These are phyloP conservation scores for Ischnura elegans DNA, from an alignment of 2,888 invertebrate species.

Conservation along the genomic window DNA sequence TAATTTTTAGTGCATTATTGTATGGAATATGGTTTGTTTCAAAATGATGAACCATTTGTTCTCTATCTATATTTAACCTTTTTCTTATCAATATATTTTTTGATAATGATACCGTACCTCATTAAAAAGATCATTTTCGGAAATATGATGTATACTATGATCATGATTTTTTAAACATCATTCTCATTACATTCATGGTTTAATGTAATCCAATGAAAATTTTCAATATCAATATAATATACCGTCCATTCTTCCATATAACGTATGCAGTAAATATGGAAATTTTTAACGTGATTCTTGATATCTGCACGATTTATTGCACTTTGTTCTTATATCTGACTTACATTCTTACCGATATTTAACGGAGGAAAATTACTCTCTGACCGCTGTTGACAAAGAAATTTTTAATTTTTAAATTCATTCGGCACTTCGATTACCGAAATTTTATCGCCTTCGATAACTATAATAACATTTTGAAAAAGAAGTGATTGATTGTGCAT, in stretches of 20 bases:
- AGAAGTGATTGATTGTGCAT: background rate
- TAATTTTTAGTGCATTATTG: background rate
- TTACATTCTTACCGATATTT: background rate
- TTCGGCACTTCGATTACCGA: background rate
- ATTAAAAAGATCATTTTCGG: constrained; percentile 10
- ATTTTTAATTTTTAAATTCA: background rate
- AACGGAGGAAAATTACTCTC: background rate
- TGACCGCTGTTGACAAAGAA: background rate
- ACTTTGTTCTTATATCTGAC: background rate
- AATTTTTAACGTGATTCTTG: background rate
- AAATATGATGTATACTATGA: background rate
- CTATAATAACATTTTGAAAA: background rate
- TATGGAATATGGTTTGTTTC: constrained; percentile 1
- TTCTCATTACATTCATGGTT: background rate
- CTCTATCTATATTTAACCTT: background rate
- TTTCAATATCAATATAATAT: background rate
- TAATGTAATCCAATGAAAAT: constrained; percentile 17
- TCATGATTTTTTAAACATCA: background rate
- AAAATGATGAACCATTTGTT: background rate
- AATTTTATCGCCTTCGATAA: background rate
- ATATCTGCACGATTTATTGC: background rate
- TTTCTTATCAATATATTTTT: background rate
- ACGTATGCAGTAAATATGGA: background rate
- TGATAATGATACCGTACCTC: background rate
- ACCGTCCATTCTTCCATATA: background rate